Evolutionary conservation across 2,113 vertebrate species (phyloP), one percentile per base, ranked within the genome.

Genomic region (Tapirus terrestris): DNA sequence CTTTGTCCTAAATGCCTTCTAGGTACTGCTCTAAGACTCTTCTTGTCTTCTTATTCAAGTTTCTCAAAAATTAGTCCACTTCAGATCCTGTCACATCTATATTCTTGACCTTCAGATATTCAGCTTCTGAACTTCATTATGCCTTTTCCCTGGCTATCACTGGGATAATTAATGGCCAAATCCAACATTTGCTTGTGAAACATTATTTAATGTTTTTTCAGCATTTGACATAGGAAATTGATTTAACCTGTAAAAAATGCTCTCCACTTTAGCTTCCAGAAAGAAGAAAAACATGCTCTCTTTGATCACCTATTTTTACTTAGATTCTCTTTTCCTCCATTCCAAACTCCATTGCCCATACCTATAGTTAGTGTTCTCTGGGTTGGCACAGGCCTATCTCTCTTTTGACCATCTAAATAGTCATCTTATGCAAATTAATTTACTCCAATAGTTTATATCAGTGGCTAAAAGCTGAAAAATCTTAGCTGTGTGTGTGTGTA

Each of bases 171-270:
- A 96, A 80, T 89, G 27, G 8, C 21, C 53, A 86, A 77, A 73
- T 48, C 48, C 65, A 93, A 29, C 33, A 86, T 82, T 83, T 91
- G 18, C 45, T 79, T 83, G 14, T 76, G 65, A 63, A 92, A 36
- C 73, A 75, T 36, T 88, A 76, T 82, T 88, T 89, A 96, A 86
- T 81, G 31, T 76, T 31, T 84, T 87, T 89, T 76, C 39, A 93
- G 48, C 31, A 48, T 80, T 89, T 93, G 48, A 75, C 13, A 43
- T 21, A n/a, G 60, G 16, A 87, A 88, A 93, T 56, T 43, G 27
- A 91, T 83, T 53, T 77, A 79, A 94, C 53, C 31, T 96, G 86
- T 87, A 60, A 79, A 94, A 94, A 48, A 56, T 83, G 6, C 14
- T 87, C 36, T 72, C 76, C 9, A 61, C 31, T 8, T 56, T 56